A percentile compares a stretch with the other conserved stretches of the same genome.
Evolutionary conservation across 2,113 vertebrate species (phyloP).

Genomic region (Neogobius melanostomus): DNA sequence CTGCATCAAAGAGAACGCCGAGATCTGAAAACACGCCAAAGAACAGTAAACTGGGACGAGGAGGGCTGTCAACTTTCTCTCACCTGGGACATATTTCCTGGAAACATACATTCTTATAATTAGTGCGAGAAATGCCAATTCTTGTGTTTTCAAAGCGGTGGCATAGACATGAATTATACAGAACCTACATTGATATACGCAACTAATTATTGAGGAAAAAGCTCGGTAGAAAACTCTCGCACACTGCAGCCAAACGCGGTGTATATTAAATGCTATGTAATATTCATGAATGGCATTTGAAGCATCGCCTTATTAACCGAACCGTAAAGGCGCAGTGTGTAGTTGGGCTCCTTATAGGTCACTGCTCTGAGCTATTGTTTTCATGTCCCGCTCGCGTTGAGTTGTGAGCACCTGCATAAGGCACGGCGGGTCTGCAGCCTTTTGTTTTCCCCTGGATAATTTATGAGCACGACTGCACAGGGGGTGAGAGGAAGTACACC

Average conservation of each 20-base stretch:
- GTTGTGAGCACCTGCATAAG: conserved; percentile 2
- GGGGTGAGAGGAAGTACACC: background rate
- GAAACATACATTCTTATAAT: too few species aligned
- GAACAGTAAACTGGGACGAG: too few species aligned
- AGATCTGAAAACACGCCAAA: too few species aligned
- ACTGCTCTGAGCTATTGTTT: conserved; percentile 9
- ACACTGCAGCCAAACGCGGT: background rate
- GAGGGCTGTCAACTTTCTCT: too few species aligned
- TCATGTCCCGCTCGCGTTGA: background rate
- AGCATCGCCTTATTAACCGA: conserved; percentile 1
- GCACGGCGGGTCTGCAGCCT: background rate
- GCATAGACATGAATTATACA: too few species aligned
- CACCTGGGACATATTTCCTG: too few species aligned
- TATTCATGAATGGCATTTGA: conserved; percentile 7
- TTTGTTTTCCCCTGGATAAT: conserved; percentile 8
- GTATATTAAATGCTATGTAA: conserved; percentile 4
- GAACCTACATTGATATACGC: too few species aligned
- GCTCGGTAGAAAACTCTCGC: background rate
- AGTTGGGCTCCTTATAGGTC: conserved; percentile 1
- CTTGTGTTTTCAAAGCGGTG: too few species aligned
- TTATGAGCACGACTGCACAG: background rate
- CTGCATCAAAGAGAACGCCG: too few species aligned
- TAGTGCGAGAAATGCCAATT: too few species aligned
- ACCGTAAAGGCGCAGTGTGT: background rate
- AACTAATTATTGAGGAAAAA: too few species aligned